These are phyloP conservation scores for Mastacembelus armatus DNA, from an alignment of 2,797 vertebrate genomes.

Conservation along the genomic window DNA sequence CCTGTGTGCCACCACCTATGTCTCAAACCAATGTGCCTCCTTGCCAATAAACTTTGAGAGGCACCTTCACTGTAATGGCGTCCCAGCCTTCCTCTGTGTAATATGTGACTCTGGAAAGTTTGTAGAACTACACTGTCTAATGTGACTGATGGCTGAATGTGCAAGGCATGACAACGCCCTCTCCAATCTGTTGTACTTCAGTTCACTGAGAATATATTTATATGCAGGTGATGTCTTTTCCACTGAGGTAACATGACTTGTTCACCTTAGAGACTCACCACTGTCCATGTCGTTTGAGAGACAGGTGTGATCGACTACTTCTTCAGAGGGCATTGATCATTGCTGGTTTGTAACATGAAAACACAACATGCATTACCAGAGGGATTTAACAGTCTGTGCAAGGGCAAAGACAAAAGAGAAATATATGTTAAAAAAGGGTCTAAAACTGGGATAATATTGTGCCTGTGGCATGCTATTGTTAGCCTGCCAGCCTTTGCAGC, in stretches of 20 bases:
- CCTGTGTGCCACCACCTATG: neutral
- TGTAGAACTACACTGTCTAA: too few relatives aligned
- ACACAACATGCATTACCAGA: neutral
- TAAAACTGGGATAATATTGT: constrained; percentile 32
- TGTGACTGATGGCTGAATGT: neutral
- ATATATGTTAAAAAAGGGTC: constrained; percentile 43
- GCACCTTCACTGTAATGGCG: neutral
- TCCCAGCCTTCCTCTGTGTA: neutral
- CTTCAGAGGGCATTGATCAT: neutral
- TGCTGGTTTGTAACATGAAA: neutral
- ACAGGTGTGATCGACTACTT: neutral
- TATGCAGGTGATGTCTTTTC: too few relatives aligned
- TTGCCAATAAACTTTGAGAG: neutral
- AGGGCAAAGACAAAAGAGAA: constrained; percentile 39
- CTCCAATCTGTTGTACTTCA: neutral
- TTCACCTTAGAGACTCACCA: too few relatives aligned
- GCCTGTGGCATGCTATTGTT: constrained; percentile 38
- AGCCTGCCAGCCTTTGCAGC: constrained; percentile 46
- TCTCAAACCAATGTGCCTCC: neutral
- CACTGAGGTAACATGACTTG: too few relatives aligned
- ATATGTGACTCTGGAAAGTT: neutral
- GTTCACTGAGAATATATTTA: neutral
- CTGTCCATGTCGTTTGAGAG: too few relatives aligned
- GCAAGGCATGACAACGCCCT: neutral
- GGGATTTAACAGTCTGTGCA: neutral